A percentile compares a stretch with the other conserved stretches of the same genome.
Evolutionary conservation across 1,140 invertebrate genomes (phyloP).

Genomic region (Drosophila mayri): DNA sequence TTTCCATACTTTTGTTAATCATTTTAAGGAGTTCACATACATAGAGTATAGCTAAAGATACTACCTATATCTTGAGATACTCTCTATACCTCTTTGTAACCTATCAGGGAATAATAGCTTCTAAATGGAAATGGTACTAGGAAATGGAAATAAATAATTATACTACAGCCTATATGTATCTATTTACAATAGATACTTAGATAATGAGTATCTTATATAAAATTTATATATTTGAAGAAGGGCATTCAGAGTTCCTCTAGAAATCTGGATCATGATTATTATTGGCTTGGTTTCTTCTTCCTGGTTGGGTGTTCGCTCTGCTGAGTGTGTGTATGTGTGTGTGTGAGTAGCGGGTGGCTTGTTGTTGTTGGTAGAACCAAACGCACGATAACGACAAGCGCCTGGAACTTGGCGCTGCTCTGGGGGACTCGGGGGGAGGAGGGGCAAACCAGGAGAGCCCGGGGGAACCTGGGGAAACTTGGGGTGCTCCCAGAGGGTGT

Average conservation of each 20-base stretch:
- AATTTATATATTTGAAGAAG: neutral
- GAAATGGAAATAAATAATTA: no score
- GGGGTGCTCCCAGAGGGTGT: conserved; percentile 2
- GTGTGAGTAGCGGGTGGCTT: conserved; percentile 66
- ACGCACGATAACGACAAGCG: conserved; percentile 64
- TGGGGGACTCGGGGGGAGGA: neutral
- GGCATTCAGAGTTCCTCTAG: conserved; percentile 3
- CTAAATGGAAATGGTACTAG: no score
- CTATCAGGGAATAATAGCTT: no score
- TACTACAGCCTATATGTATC: no score
- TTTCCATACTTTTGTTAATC: no score
- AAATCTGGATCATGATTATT: conserved; percentile 7
- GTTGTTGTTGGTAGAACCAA: conserved; percentile 25
- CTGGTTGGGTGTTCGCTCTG: conserved; percentile 48
- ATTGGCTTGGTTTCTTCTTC: conserved; percentile 60
- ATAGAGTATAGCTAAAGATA: neutral
- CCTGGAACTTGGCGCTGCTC: conserved; percentile 27
- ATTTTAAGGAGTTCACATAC: no score
- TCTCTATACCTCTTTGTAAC: neutral
- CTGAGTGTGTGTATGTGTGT: conserved; percentile 6
- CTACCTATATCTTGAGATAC: neutral
- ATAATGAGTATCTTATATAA: no score
- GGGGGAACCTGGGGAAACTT: neutral
- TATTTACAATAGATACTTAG: no score
- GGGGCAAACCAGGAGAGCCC: neutral